Base-by-base conservation (phyloP, 2,888 invertebrate species). In the Unio delphinus region DNA sequence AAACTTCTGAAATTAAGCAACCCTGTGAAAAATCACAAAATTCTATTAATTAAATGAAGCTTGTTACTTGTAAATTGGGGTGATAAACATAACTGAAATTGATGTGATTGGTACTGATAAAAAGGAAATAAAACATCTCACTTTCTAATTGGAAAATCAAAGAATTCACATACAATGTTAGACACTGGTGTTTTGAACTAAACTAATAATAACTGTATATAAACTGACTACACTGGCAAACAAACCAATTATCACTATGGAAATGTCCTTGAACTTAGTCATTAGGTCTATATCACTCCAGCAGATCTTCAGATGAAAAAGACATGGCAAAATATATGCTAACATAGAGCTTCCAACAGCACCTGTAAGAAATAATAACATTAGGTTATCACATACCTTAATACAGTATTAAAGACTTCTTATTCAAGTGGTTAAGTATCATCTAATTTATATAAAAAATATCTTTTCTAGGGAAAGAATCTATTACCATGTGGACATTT, bases 261-360 rank as follows among this genome's bases (percentile, higher is more conserved):
- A 18, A 54, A 87, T 72, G 65, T 89, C 84, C 67, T 86, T 87
- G 56, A 80, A 56, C 61, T 78, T 75, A 45, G 81, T 69, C 15
- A 70, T 56, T 8, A 67, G 57, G 7, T 80, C 72, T 55, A 85
- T 56, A 8, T 83, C 75, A 17, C 66, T 57, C 74, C 84, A 77
- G 59, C 81, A 73, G 11, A 89, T 69, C 62, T 82, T 81, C 60
- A 88, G 69, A 65, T 89, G 86, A 65, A 88, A 85, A 18, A 86
- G 61, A 67, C 88, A 89, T 0, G 89, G 89, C 60, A 89, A 68
- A 28, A 89, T 86, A 76, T 81, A 87, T 11, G 88, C 86, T 28
- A 89, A 78, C 45, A 85, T 65, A 3, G 89, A 83, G 67, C 86
- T 85, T 8, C 89, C 89, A 26, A 89, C 69, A 8, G 89, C 85